phyloP scores from a whole-genome alignment of 1,140 invertebrate genomes.

The Ooceraea biroi region DNA sequence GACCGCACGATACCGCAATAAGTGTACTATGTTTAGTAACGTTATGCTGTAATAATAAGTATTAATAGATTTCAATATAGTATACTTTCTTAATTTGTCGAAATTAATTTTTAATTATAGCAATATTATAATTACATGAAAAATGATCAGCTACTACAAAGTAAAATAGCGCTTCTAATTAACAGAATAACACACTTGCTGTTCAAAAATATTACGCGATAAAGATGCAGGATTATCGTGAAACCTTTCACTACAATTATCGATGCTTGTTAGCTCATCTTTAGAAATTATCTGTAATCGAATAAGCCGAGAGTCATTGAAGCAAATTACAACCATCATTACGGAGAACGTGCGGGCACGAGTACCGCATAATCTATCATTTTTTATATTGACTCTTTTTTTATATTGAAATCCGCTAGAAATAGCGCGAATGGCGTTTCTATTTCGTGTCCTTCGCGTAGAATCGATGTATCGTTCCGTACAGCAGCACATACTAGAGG shows the following conservation, averaged over 20 bases:
- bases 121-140: not conserved
- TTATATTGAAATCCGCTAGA: constrained; percentile 22
- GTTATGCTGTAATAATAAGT: not conserved
- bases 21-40: not conserved
- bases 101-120: not conserved
- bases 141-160: not conserved
- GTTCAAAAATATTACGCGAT: not conserved
- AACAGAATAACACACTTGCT: not conserved
- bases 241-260: constrained; percentile 1
- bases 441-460: constrained; percentile 19
- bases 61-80: not conserved
- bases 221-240: not conserved
- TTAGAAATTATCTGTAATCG: constrained; percentile 35
- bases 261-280: not conserved
- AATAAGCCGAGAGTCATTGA: constrained; percentile 35
- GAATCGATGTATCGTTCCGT: constrained; percentile 18
- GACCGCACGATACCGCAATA: not conserved
- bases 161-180: not conserved
- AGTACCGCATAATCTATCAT: not conserved
- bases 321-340: constrained; percentile 37
- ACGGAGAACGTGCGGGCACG: not conserved
- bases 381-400: constrained; percentile 5
- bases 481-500: constrained; percentile 25
- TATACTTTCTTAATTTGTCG: not conserved
- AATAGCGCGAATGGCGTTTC: constrained; percentile 29